phyloP scores from a whole-genome alignment of 2,888 invertebrate species.

The Quadroppia sp. region DNA sequence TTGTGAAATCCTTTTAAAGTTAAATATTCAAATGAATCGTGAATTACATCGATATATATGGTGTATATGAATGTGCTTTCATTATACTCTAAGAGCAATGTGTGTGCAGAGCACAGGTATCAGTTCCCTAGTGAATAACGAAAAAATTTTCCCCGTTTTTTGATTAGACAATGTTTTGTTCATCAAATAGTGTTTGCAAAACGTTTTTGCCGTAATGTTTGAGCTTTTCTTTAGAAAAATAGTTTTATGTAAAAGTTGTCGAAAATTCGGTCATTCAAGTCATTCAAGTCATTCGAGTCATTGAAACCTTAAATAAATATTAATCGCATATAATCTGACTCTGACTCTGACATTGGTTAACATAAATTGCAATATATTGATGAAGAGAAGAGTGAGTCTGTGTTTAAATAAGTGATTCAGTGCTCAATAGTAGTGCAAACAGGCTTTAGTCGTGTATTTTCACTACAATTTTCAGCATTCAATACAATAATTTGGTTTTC shows the following conservation, averaged over 20 bases:
- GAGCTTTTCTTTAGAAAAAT: slow-evolving; percentile 19
- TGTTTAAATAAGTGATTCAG: slow-evolving; percentile 37
- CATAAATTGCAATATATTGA: slow-evolving; percentile 10
- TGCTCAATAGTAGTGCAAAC: slow-evolving; percentile 29
- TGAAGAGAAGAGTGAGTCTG: slow-evolving; percentile 10
- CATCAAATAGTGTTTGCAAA: slow-evolving; percentile 18
- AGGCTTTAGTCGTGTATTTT: slow-evolving; percentile 28
- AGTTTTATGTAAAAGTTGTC: slow-evolving; percentile 27
- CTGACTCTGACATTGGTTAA: slow-evolving; percentile 32
- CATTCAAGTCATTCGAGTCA: not conserved
- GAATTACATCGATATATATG: not conserved
- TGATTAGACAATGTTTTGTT: slow-evolving; percentile 24
- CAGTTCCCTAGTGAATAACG: slow-evolving; percentile 11
- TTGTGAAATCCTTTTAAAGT: not conserved
- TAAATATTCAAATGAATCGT: not conserved
- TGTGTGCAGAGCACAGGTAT: slow-evolving; percentile 1
- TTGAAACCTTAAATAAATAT: slow-evolving; percentile 37
- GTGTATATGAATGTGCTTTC: not conserved
- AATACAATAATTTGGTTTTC: slow-evolving; percentile 4
- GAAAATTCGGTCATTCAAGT: not conserved
- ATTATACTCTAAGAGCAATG: slow-evolving; percentile 23
- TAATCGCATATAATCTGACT: slow-evolving; percentile 30
- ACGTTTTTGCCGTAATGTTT: not conserved
- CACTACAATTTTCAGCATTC: not conserved
- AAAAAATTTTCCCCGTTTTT: slow-evolving; percentile 28